These are phyloP conservation scores for Amblyopsis rosae DNA, from an alignment of 2,113 vertebrate genomes.

Conservation along the genomic window DNA sequence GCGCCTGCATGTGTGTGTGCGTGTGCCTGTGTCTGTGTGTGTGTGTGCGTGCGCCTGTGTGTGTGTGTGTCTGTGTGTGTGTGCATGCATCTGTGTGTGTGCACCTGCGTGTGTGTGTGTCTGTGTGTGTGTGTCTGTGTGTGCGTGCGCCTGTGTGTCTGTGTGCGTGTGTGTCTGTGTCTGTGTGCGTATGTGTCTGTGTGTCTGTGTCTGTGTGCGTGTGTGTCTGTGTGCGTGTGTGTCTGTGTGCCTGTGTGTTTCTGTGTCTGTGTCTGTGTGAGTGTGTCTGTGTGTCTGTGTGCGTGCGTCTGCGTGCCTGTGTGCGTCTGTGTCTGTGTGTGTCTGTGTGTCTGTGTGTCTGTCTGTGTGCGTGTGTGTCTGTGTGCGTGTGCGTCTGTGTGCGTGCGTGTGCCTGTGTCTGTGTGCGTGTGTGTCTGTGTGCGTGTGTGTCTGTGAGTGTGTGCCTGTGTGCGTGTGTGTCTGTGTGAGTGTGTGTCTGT, in stretches of 20 bases:
- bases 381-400: too few species aligned
- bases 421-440: constrained; percentile 1
- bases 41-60: too few species aligned
- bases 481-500: too few species aligned
- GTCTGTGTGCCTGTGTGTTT: background rate
- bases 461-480: too few species aligned
- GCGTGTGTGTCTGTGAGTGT: constrained; percentile 1
- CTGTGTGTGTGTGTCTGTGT: background rate
- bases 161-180: background rate
- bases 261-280: too few species aligned
- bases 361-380: too few species aligned
- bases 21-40: background rate
- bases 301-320: too few species aligned
- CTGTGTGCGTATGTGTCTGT: constrained; percentile 2
- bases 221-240: constrained; percentile 1
- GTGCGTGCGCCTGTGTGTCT: background rate
- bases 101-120: too few species aligned
- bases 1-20: background rate
- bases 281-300: too few species aligned
- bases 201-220: background rate
- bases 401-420: background rate
- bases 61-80: background rate
- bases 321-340: too few species aligned
- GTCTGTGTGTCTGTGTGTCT: too few species aligned
- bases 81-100: too few species aligned